Evolutionary conservation across 2,113 vertebrate genomes (phyloP).

Genomic region (Ophiodon elongatus): DNA sequence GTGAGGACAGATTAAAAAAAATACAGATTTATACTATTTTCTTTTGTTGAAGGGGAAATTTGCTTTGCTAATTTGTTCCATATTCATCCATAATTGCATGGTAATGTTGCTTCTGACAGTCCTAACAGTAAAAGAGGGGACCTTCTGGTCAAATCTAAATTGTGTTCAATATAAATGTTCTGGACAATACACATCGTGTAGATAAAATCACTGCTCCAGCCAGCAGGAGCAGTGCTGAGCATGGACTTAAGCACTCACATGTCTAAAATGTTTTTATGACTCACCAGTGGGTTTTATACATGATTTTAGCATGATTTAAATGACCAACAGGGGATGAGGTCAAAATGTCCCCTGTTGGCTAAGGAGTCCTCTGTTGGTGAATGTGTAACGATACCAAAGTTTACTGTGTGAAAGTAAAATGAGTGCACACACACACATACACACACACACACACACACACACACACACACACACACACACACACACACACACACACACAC

Average conservation of each 20-base stretch:
- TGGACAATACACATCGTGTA: neutral
- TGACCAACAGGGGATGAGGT: neutral
- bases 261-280: neutral
- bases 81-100: neutral
- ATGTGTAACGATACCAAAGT: neutral
- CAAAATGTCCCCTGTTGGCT: neutral
- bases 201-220: neutral
- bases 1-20: neutral
- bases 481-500: neutral
- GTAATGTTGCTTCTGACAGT: neutral
- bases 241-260: neutral
- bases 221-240: neutral
- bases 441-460: neutral
- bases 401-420: neutral
- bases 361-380: neutral
- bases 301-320: neutral
- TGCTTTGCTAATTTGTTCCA: neutral
- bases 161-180: neutral
- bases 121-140: neutral
- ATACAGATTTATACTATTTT: too few relatives aligned
- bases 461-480: neutral
- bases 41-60: too few relatives aligned
- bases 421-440: neutral
- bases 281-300: neutral
- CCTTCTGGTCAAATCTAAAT: neutral